phyloP scores from a whole-genome alignment of 2,113 vertebrate species.

The Micronycteris hirsuta region DNA sequence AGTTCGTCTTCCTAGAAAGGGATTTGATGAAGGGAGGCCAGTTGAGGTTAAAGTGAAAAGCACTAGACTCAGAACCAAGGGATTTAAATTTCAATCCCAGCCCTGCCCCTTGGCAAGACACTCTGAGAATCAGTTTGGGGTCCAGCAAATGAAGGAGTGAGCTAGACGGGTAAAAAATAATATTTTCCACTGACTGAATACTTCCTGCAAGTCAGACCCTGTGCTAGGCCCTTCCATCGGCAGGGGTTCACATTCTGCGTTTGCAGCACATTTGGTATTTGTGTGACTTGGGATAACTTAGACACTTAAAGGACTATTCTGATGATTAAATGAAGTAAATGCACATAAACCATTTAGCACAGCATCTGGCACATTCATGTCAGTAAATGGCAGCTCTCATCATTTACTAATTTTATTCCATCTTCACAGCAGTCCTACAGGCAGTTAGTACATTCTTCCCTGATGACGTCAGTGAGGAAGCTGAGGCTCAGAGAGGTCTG shows the following conservation, averaged over 20 bases:
- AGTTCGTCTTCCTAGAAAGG: not conserved
- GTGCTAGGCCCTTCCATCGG: not conserved
- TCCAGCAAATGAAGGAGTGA: not conserved
- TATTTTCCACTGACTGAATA: not conserved
- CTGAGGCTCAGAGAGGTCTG: not conserved
- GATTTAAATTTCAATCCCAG: not conserved
- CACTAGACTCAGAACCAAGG: not conserved
- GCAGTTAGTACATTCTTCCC: not conserved
- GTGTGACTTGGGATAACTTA: not conserved
- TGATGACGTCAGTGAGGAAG: not conserved
- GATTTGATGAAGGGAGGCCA: not conserved
- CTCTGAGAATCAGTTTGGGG: not conserved
- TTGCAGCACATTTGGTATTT: not conserved
- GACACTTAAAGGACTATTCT: not conserved
- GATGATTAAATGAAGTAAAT: not conserved
- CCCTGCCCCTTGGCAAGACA: not conserved
- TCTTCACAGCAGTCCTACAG: not conserved
- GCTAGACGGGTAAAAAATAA: not conserved
- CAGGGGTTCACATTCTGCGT: not conserved
- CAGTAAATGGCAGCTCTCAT: not conserved
- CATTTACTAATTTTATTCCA: not conserved
- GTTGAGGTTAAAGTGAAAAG: not conserved
- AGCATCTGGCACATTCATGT: fast-evolving
- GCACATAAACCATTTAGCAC: not conserved
- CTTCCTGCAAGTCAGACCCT: not conserved